A percentile compares a stretch with the other conserved stretches of the same genome.
Conservation (phyloP, 2,888 invertebrate genomes). For the Morpho achilles region DNA sequence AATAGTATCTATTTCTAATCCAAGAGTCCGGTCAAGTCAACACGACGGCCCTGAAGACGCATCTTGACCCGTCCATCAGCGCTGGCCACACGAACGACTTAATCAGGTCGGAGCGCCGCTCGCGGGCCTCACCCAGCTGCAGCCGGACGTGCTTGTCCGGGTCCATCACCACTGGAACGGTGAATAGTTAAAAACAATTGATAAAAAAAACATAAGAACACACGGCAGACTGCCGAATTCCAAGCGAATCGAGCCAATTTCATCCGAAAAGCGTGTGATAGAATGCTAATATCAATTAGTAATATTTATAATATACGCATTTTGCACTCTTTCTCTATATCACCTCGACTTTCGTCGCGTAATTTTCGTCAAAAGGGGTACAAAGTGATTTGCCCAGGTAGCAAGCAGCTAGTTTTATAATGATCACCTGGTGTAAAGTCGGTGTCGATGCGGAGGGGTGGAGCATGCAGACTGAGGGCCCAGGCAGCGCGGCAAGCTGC, state of each 20-base stretch:
- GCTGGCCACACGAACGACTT: conserved; percentile 93
- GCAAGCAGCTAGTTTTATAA: not conserved
- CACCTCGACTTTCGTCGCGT: too few relatives aligned
- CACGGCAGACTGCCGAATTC: too few relatives aligned
- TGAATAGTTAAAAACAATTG: too few relatives aligned
- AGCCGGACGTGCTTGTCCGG: conserved; percentile 89
- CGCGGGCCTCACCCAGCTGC: conserved; percentile 79
- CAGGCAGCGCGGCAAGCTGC: conserved; percentile 93
- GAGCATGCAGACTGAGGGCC: conserved; percentile 88
- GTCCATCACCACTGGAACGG: conserved; percentile 80
- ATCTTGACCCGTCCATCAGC: conserved; percentile 86
- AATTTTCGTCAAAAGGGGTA: too few relatives aligned
- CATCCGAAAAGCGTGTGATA: too few relatives aligned
- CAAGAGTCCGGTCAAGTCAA: conserved; percentile 79
- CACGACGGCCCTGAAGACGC: conserved; percentile 92
- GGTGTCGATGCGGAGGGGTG: conserved; percentile 82
- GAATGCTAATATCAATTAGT: too few relatives aligned
- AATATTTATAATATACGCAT: too few relatives aligned
- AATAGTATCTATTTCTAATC: too few relatives aligned
- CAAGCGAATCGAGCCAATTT: too few relatives aligned
- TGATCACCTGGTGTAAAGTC: conserved; percentile 83
- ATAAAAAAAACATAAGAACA: not conserved
- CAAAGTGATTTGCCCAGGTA: too few relatives aligned
- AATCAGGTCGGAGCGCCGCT: conserved; percentile 86
- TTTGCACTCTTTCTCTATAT: too few relatives aligned